phyloP scores from a whole-genome alignment of 2,888 invertebrate species.

The Apotomis turbidana region DNA sequence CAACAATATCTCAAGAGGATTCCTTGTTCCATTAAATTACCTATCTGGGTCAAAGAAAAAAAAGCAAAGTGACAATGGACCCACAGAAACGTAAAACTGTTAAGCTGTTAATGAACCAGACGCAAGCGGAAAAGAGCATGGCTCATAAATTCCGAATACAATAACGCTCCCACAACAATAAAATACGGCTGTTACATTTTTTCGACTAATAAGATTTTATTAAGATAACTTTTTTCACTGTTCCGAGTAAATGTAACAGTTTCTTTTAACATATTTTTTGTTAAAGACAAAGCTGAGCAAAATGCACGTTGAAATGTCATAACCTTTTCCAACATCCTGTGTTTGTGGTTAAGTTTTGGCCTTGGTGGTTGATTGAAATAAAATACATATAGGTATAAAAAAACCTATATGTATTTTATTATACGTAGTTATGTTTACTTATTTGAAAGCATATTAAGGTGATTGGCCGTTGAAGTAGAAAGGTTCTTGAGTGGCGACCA shows the following conservation, averaged over 20 bases:
- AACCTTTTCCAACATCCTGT: conserved; percentile 37
- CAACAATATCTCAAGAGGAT: too few relatives aligned
- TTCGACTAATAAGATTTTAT: conserved; percentile 43
- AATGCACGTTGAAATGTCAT: conserved; percentile 21
- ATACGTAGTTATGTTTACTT: too few relatives aligned
- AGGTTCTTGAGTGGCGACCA: too few relatives aligned
- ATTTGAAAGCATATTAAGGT: too few relatives aligned
- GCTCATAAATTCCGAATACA: conserved; percentile 44
- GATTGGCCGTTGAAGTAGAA: too few relatives aligned
- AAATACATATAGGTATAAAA: background rate
- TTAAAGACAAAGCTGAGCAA: conserved; percentile 17
- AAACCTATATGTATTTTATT: too few relatives aligned
- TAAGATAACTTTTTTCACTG: conserved; percentile 41
- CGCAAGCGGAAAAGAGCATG: conserved; percentile 22
- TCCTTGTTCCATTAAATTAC: too few relatives aligned
- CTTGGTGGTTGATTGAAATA: background rate
- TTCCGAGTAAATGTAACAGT: conserved; percentile 33
- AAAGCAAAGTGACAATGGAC: conserved; percentile 15
- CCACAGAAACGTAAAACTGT: conserved; percentile 31
- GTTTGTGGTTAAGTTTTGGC: conserved; percentile 30
- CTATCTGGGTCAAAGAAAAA: background rate
- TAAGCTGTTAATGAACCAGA: conserved; percentile 36
- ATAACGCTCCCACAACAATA: conserved; percentile 47
- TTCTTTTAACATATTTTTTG: conserved; percentile 25
- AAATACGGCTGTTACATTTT: conserved; percentile 43